These are phyloP conservation scores for Lepidurus arcticus DNA, from an alignment of 1,140 invertebrate species.

Conservation along the genomic window DNA sequence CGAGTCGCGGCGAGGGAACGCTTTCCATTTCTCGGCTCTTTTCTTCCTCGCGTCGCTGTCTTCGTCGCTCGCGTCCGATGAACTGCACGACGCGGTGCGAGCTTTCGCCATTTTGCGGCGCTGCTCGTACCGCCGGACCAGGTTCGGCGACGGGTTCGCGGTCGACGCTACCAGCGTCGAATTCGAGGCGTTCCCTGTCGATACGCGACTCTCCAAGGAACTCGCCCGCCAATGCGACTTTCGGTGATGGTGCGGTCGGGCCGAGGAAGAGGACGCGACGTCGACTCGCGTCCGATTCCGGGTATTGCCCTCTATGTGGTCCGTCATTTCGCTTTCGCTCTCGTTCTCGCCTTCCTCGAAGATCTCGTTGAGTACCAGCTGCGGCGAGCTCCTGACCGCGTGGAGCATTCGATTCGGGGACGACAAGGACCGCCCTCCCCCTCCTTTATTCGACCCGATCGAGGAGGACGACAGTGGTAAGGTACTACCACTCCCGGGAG, in stretches of 20 bases:
- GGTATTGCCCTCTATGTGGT: background rate
- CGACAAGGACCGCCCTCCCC: constrained; percentile 44
- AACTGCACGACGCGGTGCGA: constrained; percentile 77
- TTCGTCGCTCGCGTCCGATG: constrained; percentile 84
- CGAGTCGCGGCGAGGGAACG: constrained; percentile 59
- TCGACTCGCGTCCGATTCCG: background rate
- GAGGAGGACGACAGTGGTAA: constrained; percentile 25
- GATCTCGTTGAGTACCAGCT: constrained; percentile 63
- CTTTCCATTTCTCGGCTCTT: constrained; percentile 64
- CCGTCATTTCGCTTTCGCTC: constrained; percentile 30
- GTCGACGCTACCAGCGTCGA: constrained; percentile 19
- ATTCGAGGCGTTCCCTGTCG: constrained; percentile 39
- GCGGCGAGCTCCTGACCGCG: constrained; percentile 53
- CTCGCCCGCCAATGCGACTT: constrained; percentile 35
- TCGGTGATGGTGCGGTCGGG: constrained; percentile 36
- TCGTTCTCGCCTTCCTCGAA: constrained; percentile 54
- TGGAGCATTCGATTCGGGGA: constrained; percentile 45
- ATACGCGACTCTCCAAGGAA: constrained; percentile 38
- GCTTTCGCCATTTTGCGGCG: constrained; percentile 66
- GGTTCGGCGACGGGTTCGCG: constrained; percentile 43
- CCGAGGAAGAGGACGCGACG: constrained; percentile 42
- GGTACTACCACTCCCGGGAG: constrained; percentile 39
- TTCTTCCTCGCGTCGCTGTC: constrained; percentile 77
- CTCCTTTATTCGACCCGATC: constrained; percentile 24
- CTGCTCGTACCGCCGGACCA: constrained; percentile 54